Conservation (phyloP, 2,888 invertebrate species). For the Drepanosiphum platanoidis region DNA sequence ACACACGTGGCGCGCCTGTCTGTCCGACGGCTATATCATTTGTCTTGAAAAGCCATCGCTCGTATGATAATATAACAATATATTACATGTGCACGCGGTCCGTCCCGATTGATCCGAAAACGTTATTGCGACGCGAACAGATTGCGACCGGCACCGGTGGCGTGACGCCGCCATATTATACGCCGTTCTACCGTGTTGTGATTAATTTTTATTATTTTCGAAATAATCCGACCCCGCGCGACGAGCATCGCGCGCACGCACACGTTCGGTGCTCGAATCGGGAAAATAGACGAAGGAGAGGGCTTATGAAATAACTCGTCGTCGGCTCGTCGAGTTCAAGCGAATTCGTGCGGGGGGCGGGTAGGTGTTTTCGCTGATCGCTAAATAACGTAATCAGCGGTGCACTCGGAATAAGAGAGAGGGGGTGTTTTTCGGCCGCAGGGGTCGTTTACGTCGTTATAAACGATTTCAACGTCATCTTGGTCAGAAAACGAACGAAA, state of each 20-base stretch:
- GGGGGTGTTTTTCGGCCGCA: too few species aligned
- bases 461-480: too few species aligned
- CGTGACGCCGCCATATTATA: background rate
- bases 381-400: too few species aligned
- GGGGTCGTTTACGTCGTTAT: too few species aligned
- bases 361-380: too few species aligned
- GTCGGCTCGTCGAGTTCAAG: too few species aligned
- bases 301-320: background rate
- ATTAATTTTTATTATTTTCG: background rate
- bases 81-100: too few species aligned
- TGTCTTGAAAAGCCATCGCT: background rate
- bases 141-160: background rate
- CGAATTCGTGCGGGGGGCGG: too few species aligned
- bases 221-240: background rate
- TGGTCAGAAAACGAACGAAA: too few species aligned
- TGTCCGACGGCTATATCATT: background rate
- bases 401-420: too few species aligned
- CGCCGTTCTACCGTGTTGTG: background rate
- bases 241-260: background rate
- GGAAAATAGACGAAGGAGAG: background rate
- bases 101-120: background rate
- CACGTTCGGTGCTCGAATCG: background rate
- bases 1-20: background rate
- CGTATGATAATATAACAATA: background rate
- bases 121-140: background rate